Evolutionary conservation across 2,113 vertebrate species (phyloP).

Genomic region (Gallinago paraguaiae): DNA sequence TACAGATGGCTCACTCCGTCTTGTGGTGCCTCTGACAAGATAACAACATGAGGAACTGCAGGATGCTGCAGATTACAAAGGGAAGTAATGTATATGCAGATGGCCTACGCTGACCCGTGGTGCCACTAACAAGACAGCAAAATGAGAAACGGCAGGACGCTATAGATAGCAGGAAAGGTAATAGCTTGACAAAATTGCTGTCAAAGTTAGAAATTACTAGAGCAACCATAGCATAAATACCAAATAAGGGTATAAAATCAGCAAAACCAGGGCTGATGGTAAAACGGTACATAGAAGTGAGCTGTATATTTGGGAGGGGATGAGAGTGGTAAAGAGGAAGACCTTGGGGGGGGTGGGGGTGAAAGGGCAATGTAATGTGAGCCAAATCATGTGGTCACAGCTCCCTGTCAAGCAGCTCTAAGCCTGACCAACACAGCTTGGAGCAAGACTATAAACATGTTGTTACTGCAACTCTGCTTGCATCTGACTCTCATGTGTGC

Average conservation of each 20-base stretch:
- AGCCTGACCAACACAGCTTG: not conserved
- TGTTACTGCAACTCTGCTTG: not conserved
- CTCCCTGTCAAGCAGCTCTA: not conserved
- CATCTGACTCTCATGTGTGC: not conserved
- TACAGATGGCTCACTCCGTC: constrained; percentile 47
- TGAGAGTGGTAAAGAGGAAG: not conserved
- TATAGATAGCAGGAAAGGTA: not conserved
- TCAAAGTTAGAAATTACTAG: not conserved
- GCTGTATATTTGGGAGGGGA: not conserved
- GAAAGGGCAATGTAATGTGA: not conserved
- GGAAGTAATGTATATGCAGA: constrained; percentile 30
- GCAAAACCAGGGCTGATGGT: not conserved
- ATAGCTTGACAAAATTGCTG: not conserved
- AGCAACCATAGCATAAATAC: not conserved
- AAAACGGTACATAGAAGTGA: not conserved
- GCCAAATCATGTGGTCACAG: fast-evolving
- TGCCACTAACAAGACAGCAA: constrained; percentile 36
- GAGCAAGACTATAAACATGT: not conserved
- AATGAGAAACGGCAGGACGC: not conserved
- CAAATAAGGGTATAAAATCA: not conserved
- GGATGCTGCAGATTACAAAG: not conserved
- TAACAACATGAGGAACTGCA: not conserved
- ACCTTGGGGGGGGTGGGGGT: not conserved
- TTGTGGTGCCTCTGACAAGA: constrained; percentile 10
- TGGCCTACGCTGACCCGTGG: not conserved